Evolutionary conservation across 2,113 vertebrate genomes (phyloP), one percentile per base, ranked within the genome.

Genomic region (Chaetorhynchus papuensis): DNA sequence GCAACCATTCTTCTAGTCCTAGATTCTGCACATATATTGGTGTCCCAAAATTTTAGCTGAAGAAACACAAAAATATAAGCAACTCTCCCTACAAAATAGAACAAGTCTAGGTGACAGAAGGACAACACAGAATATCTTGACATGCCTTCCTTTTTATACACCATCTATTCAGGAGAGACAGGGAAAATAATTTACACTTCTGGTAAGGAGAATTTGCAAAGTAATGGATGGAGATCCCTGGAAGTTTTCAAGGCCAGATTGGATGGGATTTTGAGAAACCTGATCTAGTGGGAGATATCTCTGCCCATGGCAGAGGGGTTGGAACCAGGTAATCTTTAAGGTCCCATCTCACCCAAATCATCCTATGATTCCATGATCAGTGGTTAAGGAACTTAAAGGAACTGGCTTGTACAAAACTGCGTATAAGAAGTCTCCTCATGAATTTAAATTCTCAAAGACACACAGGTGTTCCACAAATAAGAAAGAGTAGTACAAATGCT

Each of bases 151-250:
- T 57, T 54, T 90, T 59, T 44, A 44, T 22, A 35, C 3, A 22
- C 2, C 23, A 27, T 26, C 42, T 70, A 37, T 12, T 54, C 13
- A 21, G 30, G 13, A 75, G 3, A 87, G 6, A 61, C 2, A n/a
- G 6, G 11, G 4, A 3, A 49, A 65, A 52, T 35, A 9, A 2
- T 0, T 19, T 54, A 5, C 4, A 50, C 2, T 39, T 75, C 18
- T 57, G 44, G 3, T 52, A 23, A 88, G n/a, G 9, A 65, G 33
- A 42, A 13, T 53, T 74, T 70, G 33, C 21, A 4, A 66, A 76
- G 8, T 8, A n/a, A 30, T 56, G 21, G 9, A 23, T 61, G 12
- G 16, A 68, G 15, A 35, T 30, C 7, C 45, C 20, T 52, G 20
- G 16, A 75, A 53, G 20, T 45, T 28, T 60, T 28, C 39, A 45